Evolutionary conservation across 2,797 vertebrate genomes (phyloP).

Genomic region (Novumbra hubbsi): DNA sequence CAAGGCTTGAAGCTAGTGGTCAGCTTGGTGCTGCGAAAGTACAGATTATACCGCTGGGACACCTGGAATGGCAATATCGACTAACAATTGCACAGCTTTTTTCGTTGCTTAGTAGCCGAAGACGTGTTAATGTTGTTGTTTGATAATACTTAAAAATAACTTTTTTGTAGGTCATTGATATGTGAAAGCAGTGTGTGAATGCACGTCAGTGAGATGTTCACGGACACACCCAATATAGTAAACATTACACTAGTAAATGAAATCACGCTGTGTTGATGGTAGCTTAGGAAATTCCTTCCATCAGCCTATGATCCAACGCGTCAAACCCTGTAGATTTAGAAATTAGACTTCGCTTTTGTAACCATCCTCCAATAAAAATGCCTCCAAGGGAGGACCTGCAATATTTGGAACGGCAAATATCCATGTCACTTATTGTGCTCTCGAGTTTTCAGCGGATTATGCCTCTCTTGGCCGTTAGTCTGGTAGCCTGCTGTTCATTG

Average conservation of each 20-base stretch:
- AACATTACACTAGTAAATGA: neutral
- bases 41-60: too few relatives aligned
- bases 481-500: constrained; percentile 40
- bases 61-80: too few relatives aligned
- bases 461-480: constrained; percentile 40
- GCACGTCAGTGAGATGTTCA: neutral
- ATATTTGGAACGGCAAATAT: constrained; percentile 64
- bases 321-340: neutral
- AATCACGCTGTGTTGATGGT: neutral
- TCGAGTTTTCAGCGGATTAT: constrained; percentile 56
- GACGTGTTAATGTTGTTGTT: neutral
- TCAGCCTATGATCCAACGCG: neutral
- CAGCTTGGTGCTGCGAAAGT: too few relatives aligned
- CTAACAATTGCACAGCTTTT: neutral
- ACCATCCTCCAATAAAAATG: constrained; percentile 39
- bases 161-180: neutral
- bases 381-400: constrained; percentile 58
- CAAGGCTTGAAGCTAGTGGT: too few relatives aligned
- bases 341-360: neutral
- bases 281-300: neutral
- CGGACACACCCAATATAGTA: neutral
- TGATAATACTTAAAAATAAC: neutral
- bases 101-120: neutral
- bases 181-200: constrained; percentile 2
- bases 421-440: constrained; percentile 62